Percentiles rank a stretch among this genome's conserved stretches.
Evolutionary conservation across 2,888 invertebrate genomes (phyloP).

Genomic region (Drosophila yooni): DNA sequence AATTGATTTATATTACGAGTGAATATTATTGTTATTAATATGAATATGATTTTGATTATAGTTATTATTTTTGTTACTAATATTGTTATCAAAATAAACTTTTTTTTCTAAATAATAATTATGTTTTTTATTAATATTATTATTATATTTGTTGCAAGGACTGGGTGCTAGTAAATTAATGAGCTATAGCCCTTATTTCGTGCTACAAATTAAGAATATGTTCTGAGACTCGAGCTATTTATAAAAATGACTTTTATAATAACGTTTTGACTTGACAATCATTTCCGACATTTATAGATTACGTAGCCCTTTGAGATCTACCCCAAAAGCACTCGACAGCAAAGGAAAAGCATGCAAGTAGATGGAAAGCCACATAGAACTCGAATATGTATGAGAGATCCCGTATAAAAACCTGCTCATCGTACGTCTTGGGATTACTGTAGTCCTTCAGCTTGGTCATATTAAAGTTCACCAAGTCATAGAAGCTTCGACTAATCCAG

Average conservation of each 20-base stretch:
- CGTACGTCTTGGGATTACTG: conserved; percentile 1
- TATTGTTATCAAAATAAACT: no score
- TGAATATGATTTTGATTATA: not conserved
- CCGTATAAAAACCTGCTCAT: conserved; percentile 2
- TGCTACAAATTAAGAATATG: not conserved
- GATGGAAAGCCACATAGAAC: conserved; percentile 21
- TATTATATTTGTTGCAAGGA: not conserved
- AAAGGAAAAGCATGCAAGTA: conserved; percentile 35
- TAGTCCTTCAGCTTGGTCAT: conserved; percentile 31
- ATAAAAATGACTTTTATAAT: not conserved
- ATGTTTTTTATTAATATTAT: not conserved
- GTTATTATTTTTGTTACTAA: not conserved
- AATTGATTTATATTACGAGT: not conserved
- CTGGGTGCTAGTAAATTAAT: not conserved
- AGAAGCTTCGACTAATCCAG: conserved; percentile 47
- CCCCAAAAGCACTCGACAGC: conserved; percentile 26
- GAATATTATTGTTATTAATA: not conserved
- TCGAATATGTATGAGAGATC: conserved; percentile 48
- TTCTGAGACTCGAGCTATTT: not conserved
- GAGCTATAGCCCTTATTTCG: not conserved
- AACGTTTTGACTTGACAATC: not conserved
- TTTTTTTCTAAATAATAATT: no score
- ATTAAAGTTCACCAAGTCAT: conserved; percentile 46
- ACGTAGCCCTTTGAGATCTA: not conserved
- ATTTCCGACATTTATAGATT: not conserved